Base-by-base conservation (phyloP, 1,140 invertebrate genomes). In the Euura saliciscinereae region DNA sequence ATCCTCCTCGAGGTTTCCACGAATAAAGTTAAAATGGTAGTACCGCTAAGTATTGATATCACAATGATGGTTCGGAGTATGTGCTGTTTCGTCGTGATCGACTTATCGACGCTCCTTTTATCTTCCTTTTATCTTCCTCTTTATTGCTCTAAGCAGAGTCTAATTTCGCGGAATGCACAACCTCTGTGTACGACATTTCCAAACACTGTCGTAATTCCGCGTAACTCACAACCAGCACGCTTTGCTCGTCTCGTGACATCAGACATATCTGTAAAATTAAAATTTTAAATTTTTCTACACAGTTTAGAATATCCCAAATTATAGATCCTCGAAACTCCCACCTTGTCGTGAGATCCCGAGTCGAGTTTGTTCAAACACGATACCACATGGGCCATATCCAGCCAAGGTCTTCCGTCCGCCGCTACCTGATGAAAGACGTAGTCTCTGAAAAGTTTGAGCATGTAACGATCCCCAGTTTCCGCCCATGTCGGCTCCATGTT, bases 381-480 rank as follows among this genome's bases (percentile, higher is more conserved):
- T 13, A 98, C 92, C 73, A 99, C 92, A 84, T 99, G 98, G 66
- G 97, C 94, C 89, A 98, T 93, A 88, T 99, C 98, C 59, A 99
- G 84, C 96, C 97, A 99, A 7, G 98, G 97, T 71, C 93, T 90
- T 44, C 97, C 98, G 85, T 98, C 96, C 76, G 95, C 93, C 46
- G 94, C 94, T 59, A 98, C 94, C 82, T 95, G 93, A 90, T 99
- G 98, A 88, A 99, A 99, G 73, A 99, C 88, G 85, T 98, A 98
- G 89, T 99, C 98, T 75, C 98, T 91, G 89, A 99, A 99, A 80
- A 99, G 88, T 90, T 99, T 99, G 85, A 99, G 89, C 94, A 99
- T 95, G 87, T 99, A 99, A 67, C 97, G 91, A 87, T 98, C 97
- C 45, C 98, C 98, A 44, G 97, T 99, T 88, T 99, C 98, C 66